phyloP scores from a whole-genome alignment of 1,140 invertebrate species.

The Cryptotermes secundus region DNA sequence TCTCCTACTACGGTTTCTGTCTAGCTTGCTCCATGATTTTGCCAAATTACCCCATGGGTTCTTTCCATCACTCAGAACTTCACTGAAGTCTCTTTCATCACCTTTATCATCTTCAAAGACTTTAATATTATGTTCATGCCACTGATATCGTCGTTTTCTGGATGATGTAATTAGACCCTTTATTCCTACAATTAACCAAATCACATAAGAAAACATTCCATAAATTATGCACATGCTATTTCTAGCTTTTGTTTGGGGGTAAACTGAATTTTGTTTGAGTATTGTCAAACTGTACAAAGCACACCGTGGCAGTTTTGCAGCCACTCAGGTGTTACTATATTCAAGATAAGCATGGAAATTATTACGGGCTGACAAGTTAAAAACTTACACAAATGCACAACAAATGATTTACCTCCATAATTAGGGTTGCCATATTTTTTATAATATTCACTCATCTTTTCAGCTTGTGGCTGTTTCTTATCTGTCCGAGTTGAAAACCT shows the following conservation, averaged over 20 bases:
- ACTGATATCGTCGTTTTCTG: conserved; percentile 48
- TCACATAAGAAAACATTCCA: background rate
- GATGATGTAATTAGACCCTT: conserved; percentile 57
- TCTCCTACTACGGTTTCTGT: conserved; percentile 34
- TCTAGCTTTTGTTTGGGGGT: background rate
- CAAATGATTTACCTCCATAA: conserved; percentile 52
- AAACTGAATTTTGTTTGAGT: too few relatives aligned
- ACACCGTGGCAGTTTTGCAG: too few relatives aligned
- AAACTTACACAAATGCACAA: too few relatives aligned
- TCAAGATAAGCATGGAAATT: too few relatives aligned
- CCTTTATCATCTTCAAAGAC: conserved; percentile 34
- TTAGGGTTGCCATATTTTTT: conserved; percentile 65
- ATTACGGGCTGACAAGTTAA: too few relatives aligned
- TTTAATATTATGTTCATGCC: conserved; percentile 37
- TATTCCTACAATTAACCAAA: conserved; percentile 44
- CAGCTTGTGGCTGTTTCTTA: conserved; percentile 59
- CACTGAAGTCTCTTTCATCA: conserved; percentile 26
- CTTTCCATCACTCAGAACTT: conserved; percentile 35
- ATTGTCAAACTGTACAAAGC: too few relatives aligned
- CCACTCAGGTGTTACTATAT: too few relatives aligned
- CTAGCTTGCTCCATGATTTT: conserved; percentile 55
- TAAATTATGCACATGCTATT: background rate
- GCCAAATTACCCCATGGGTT: conserved; percentile 75
- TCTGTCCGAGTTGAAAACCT: conserved; percentile 70
- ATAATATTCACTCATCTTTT: conserved; percentile 64